Evolutionary conservation across 2,113 vertebrate genomes (phyloP), one percentile per base, ranked within the genome.

Genomic region (Phaethornis superciliosus): DNA sequence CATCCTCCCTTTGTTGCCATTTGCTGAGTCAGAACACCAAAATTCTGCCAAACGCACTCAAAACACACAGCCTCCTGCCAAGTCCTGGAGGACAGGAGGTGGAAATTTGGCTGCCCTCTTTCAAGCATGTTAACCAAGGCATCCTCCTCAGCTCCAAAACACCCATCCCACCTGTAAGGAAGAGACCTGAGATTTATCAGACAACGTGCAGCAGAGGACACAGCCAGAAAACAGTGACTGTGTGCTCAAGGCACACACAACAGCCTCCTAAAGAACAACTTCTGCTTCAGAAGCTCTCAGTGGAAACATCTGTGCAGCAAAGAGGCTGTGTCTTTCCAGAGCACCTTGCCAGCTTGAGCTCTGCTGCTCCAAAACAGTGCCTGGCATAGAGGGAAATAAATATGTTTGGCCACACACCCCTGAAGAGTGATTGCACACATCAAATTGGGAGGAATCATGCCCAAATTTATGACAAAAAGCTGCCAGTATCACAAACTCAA

Each of bases 21-120:
- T 92, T 97, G 97, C 97, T 98, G 97, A 97, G 91, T 98, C 97
- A 98, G 97, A 93, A 94, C 94, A 96, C 94, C 95, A 96, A 97
- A 97, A 97, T 79, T 92, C 96, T 95, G 96, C 94, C 96, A 97
- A 93, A 97, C 23, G 51, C 90, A 88, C 90, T 95, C 81, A 96
- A 97, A 98, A 95, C 76, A 83, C 2, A 2, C 89, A 62, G 65
- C 46, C 56, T 65, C 54, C 81, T 69, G 80, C 95, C 89, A 89
- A 77, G 69, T 52, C 81, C 23, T 2, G 59, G 55, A 88, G 52
- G 35, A 55, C 0, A 0, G 49, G 49, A 51, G 51, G 55, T 58
- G 60, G 12, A 9, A 15, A 32, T 75, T 88, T 77, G 93, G 92
- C 94, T 85, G 67, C 84, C 85, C 49, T 42, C 86, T 71, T 67